Evolutionary conservation across 64 coral and sea anemone genomes (phyloP), one percentile per base, ranked within the genome.

Genomic region (Pocillopora damicornis): DNA sequence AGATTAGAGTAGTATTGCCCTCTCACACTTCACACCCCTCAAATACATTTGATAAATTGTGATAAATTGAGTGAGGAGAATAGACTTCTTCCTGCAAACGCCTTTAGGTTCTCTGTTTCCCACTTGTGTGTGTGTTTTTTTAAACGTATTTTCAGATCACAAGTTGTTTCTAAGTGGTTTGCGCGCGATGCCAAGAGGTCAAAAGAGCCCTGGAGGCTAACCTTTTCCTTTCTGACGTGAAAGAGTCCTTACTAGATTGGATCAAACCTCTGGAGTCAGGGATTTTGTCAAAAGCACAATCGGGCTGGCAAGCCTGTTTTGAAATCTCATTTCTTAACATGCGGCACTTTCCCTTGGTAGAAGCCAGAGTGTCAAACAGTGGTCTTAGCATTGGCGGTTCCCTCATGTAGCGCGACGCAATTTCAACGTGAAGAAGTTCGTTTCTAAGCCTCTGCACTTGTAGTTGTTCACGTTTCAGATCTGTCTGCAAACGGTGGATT

Each of bases 391-490:
- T 91, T 42, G 76, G 34, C 18, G 38, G 65, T 15, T 87, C 77
- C 7, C 61, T 23, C 11, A 61, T 60, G 25, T 82, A 83, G 23
- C 80, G 80, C 8, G 69, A 35, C 13, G 56, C 56, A 36, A 91
- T 71, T 56, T 94, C 83, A 37, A 68, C 45, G 37, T 91, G 64
- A 71, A 88, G 23, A 67, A 91, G 37, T 74, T 88, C 68, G 22
- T 83, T 79, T 88, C 83, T 81, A 68, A 91, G 75, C 10, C 68
- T 83, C 61, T 91, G 93, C 25, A 91, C 83, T 60, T 87, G 73
- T 56, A 72, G 36, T 60, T 94, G 93, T 63, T 94, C 89, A 20
- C 83, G 59, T 30, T 91, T 94, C 34, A 94, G 45, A 42, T 91
- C 89, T 86, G 45, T 76, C 36, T 72, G 67, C 30, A 91, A 35